Conservation (phyloP, 1,140 invertebrate species). For the Drosophila ogumai region DNA sequence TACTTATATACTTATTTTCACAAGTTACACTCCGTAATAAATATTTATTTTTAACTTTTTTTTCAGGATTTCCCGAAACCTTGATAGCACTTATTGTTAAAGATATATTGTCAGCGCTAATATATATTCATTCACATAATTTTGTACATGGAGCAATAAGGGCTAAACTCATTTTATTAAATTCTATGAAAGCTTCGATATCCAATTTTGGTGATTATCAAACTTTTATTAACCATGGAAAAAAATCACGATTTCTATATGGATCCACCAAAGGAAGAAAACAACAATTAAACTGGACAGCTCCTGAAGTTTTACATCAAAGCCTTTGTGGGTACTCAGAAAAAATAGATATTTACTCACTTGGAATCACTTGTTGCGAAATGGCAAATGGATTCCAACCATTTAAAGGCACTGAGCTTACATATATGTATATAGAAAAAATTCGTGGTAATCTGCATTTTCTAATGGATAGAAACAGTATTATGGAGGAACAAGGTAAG, state of each 20-base stretch:
- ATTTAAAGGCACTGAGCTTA: constrained; percentile 92
- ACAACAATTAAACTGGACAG: constrained; percentile 93
- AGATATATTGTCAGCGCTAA: constrained; percentile 91
- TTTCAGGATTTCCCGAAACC: constrained; percentile 90
- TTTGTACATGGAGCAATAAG: constrained; percentile 95
- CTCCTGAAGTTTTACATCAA: constrained; percentile 96
- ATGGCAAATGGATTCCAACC: constrained; percentile 95
- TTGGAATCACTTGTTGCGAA: constrained; percentile 95
- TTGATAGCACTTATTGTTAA: constrained; percentile 92
- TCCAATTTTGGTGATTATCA: constrained; percentile 92
- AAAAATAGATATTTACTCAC: constrained; percentile 95
- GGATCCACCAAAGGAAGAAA: constrained; percentile 90
- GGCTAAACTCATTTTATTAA: constrained; percentile 92
- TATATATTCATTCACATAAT: constrained; percentile 93
- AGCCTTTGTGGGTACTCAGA: constrained; percentile 95
- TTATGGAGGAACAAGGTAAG: constrained; percentile 55
- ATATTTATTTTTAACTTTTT: not conserved
- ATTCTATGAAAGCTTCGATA: constrained; percentile 85
- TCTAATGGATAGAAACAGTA: constrained; percentile 91
- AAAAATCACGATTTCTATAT: constrained; percentile 89
- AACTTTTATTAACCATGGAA: constrained; percentile 89
- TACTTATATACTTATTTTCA: no score
- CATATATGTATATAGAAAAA: constrained; percentile 96
- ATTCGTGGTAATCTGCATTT: constrained; percentile 91
- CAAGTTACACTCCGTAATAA: no score